Conservation (phyloP, 2,797 vertebrate species). For the Muscicapa comitata region DNA sequence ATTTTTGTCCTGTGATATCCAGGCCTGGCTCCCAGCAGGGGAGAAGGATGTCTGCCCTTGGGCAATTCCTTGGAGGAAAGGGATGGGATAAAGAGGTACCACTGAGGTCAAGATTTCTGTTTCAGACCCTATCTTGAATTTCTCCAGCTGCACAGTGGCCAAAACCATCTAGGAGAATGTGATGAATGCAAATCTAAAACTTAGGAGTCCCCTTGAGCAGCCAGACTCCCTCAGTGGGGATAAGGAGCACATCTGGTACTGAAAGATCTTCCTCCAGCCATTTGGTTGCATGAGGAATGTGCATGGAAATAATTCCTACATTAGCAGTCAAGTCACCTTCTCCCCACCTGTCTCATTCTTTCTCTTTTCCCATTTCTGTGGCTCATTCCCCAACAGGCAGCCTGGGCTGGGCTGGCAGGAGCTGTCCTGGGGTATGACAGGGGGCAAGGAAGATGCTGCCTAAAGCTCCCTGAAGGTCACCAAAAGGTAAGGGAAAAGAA, state of each 20-base stretch:
- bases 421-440: not conserved
- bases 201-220: not conserved
- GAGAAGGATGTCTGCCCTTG: not conserved
- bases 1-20: not conserved
- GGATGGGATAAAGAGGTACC: not conserved
- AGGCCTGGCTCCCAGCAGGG: not conserved
- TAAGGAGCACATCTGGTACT: not conserved
- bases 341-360: not conserved
- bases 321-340: not conserved
- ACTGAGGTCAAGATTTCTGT: not conserved
- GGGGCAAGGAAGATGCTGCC: not conserved
- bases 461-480: slow-evolving; percentile 38
- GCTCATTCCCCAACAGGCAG: not conserved
- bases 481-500: slow-evolving; percentile 31
- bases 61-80: not conserved
- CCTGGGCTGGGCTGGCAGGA: not conserved
- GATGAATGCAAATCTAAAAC: not conserved
- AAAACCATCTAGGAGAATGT: not conserved
- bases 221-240: not conserved
- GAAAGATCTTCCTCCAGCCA: not conserved
- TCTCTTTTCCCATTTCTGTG: not conserved
- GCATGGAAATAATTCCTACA: not conserved
- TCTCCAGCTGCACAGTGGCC: not conserved
- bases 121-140: not conserved
- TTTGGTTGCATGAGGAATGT: not conserved